Evolutionary conservation across 64 coral and sea anemone species (phyloP), one percentile per base, ranked within the genome.

Genomic region (Orbicella faveolata): DNA sequence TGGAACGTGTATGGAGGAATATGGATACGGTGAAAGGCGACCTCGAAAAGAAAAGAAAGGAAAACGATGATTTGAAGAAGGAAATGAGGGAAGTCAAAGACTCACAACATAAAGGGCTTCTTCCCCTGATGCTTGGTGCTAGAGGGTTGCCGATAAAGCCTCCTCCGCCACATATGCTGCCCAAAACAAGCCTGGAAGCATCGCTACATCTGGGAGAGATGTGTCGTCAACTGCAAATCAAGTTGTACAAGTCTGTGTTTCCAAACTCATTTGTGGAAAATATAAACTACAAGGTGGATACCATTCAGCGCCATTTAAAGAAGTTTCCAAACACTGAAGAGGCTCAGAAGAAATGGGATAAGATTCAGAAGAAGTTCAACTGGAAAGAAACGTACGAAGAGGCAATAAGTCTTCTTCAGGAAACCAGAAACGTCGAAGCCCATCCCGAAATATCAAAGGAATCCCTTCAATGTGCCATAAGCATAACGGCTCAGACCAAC

Each of bases 191-290:
- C 67, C 21, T 23, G 21, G 67, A 70, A 70, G 82, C 82, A 2
- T 36, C n/a, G 63, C 33, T 19, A 1, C 59, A 85, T 20, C 36
- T 85, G 59, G 82, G 82, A 19, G 82, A 85, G 68, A 67, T 85
- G 82, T 85, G 82, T 63, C 37, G 25, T 4, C 82, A 85, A 63
- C 55, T 85, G 13, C 82, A 85, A 68, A 66, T 12, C 23, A 66
- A 70, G 34, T 1, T 85, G n/a, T 85, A 85, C 34, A 33, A 68
- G 36, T 67, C 20, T n/a, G 61, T 85, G 8, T 63, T 85, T 33
- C 82, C 82, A 11, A 41, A 37, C 19, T 81, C 23, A 21, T 67
- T 18, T 36, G 39, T 39, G n/a, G 34, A 61, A 64, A 41, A 66
- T 36, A 19, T 61, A 14, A 84, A 65, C 39, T 84, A 66, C 14